phyloP scores from a whole-genome alignment of 2,888 invertebrate species.

The Spatulosminthurus flaviceps region DNA sequence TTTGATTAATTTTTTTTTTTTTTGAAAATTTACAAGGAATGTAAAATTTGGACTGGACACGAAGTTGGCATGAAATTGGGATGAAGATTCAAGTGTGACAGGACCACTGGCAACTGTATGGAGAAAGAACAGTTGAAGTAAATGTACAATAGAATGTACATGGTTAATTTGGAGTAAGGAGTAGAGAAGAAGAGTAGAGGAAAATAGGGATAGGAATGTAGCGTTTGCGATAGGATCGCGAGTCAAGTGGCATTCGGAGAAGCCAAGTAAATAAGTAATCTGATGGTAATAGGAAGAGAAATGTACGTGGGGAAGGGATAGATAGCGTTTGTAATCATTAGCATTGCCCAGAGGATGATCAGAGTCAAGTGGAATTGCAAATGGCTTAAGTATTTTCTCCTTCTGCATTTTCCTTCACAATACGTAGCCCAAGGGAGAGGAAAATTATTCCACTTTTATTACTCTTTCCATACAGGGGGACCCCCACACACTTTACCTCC shows the following conservation, averaged over 20 bases:
- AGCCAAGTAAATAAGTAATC: neutral
- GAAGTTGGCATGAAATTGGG: too few relatives aligned
- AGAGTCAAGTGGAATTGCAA: constrained; percentile 33
- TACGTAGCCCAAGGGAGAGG: neutral
- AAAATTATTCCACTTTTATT: neutral
- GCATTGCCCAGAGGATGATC: constrained; percentile 31
- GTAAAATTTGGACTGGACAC: too few relatives aligned
- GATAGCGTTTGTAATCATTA: constrained; percentile 19
- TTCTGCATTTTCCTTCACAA: constrained; percentile 2
- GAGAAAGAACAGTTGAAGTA: neutral
- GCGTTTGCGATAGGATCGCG: too few relatives aligned
- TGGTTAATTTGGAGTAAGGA: neutral
- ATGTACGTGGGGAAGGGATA: neutral
- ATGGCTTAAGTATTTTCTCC: neutral
- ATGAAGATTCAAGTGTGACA: too few relatives aligned
- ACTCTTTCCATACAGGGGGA: neutral
- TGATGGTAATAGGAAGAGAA: neutral
- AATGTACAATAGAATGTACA: neutral
- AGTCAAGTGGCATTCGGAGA: too few relatives aligned
- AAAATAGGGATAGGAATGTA: neutral
- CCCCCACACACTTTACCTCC: neutral
- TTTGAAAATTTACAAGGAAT: too few relatives aligned
- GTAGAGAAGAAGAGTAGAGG: neutral
- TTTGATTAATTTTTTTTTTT: too few relatives aligned
- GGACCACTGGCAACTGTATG: neutral